Base-by-base conservation (phyloP, 2,888 invertebrate genomes). In the Pseudoips prasinana region DNA sequence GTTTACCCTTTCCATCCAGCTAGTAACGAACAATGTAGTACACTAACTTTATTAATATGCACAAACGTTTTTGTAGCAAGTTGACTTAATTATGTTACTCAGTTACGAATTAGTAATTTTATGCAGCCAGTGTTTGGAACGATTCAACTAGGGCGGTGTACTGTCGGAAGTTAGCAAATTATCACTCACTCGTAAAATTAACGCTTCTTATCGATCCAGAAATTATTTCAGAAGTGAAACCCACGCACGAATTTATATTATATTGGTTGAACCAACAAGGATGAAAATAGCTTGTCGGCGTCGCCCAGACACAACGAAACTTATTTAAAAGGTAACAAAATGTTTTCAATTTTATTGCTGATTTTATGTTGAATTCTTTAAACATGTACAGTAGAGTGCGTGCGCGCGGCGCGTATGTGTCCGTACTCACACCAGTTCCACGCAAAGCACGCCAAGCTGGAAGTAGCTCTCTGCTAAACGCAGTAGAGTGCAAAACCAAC, bases 151-250 rank as follows among this genome's bases (percentile, higher is more conserved):
- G 84, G 83, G 85, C 77, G 78, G 78, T 77, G 73, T 67, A 76
- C 81, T 76, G 86, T 86, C 88, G 87, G 88, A 88, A 88, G 88
- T 88, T 86, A 81, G 84, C 87, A 87, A 88, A 88, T 88, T 88
- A 88, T 88, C 88, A 84, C 84, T 84, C 80, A 75, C 73, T 88
- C 87, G 87, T 88, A 87, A 88, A 88, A 87, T 87, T 87, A 88
- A 87, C 88, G 83, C 84, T 81, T 79, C 85, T 86, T 88, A 88
- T 88, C 88, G 85, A 81, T 77, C 75, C 71, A 79, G 73, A 82
- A 81, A 85, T 86, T 78, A 86, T 86, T 83, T 83, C 69, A 60
- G 58, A 71, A 63, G 59, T 43, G 31, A 49, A 50, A 45, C 23
- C 42, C 39, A 43, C 69, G 63, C 40, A 58, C 71, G 56, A 82